A percentile compares a stretch with the other conserved stretches of the same genome.
Conservation (phyloP, 2,113 vertebrate genomes). For the Mirza zaza region DNA sequence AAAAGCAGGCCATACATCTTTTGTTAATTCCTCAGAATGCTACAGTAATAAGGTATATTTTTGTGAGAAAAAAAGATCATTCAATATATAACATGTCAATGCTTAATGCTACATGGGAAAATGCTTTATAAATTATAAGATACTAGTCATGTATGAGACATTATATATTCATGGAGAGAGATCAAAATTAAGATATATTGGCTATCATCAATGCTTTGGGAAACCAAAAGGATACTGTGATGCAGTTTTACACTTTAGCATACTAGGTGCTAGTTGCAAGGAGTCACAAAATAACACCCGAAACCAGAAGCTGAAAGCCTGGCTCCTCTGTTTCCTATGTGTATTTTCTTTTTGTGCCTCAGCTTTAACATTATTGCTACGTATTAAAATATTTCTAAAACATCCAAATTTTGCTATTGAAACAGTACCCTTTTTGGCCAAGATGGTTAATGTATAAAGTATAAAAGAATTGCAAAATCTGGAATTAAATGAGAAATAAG, state of each 20-base stretch:
- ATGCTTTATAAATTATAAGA: neutral
- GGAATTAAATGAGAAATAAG: slow-evolving; percentile 54
- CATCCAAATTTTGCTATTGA: neutral
- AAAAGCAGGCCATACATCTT: slow-evolving; percentile 46
- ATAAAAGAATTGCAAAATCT: neutral
- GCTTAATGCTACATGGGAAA: neutral
- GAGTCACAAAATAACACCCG: no score
- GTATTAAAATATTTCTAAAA: slow-evolving; percentile 56
- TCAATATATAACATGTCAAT: slow-evolving; percentile 28
- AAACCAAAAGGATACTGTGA: neutral
- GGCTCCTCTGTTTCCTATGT: no score
- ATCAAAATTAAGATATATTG: neutral
- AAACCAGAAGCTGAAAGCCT: no score
- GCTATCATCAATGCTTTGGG: neutral
- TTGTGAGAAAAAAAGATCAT: slow-evolving; percentile 22
- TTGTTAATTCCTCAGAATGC: slow-evolving; percentile 41
- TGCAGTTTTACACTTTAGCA: no score
- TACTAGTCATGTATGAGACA: neutral
- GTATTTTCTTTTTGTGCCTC: no score
- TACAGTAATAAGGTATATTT: slow-evolving; percentile 44
- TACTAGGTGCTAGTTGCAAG: no score
- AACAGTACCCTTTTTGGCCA: slow-evolving; percentile 39
- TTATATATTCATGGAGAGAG: neutral
- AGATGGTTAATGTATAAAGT: slow-evolving; percentile 37
- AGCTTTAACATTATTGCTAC: slow-evolving; percentile 32